Base-by-base conservation (phyloP, 2,113 vertebrate species). In the Mustelus asterias region DNA sequence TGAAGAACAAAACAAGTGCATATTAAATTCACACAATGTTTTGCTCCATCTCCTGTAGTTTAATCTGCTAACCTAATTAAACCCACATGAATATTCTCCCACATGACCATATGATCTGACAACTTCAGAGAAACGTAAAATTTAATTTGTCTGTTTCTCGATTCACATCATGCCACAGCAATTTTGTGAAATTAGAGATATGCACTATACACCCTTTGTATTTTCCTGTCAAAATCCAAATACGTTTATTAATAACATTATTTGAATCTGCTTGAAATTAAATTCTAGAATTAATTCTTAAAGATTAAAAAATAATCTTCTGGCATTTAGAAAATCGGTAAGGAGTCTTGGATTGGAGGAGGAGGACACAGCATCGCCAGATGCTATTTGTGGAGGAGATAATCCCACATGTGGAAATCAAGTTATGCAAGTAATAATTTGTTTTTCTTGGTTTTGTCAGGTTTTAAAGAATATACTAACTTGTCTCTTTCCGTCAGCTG, bases 61-160 rank as follows among this genome's bases (percentile, higher is more conserved):
- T 41, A 95, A 72, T 48, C 22, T 9, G 69, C 11, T 72, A 72
- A 54, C 69, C 4, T 72, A 95, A 95, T 95, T 95, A 95, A 95
- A 95, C 24, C 67, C 69, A 95, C 3, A 60, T 37, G 94, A 44
- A 72, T 95, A 54, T 48, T 95, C 29, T 95, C 94, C 41, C 69
- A 95, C 22, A 95, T 72, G 63, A 70, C 8, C 93, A 26, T 24
- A 29, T 76, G 69, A 14, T 95, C 44, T 72, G 54, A 48, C 24
- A 95, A 29, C 94, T 95, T 95, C 94, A 72, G 67, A 76, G 67
- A 54, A 54, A 72, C 41, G 48, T 95, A 54, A 95, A 95, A 76
- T 95, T 4, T 48, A 70, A 95, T 95, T 44, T 76, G 67, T 69
- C 93, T 72, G 10, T 33, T 54, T 94, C 26, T 72, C 16, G 44